Base-by-base conservation (phyloP, 92 coral and sea anemone genomes). In the Actinostola sp. region DNA sequence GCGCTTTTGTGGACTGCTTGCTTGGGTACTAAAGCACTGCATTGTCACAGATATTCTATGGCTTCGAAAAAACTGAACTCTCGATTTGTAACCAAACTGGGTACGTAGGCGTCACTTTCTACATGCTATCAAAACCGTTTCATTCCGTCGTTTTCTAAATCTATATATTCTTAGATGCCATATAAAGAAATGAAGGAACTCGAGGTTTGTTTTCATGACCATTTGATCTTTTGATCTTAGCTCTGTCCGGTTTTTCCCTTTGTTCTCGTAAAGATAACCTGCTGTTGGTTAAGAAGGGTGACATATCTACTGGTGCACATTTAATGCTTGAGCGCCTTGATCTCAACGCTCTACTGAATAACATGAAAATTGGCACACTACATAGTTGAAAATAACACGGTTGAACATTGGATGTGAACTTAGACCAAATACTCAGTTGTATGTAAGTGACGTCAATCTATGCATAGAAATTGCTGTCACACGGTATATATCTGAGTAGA, bases 191-290 rank as follows among this genome's bases (percentile, higher is more conserved):
- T 16, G 44, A 11, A 14, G 17, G 14, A 27, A 16, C 3, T 1
- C 21, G 38, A 10, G 21, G 31, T 39, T 39, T 64, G 52, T 42
- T 64, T 14, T 45, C 50, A 21, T 76, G 83, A 56, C 76, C 88
- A 63, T 67, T 83, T 69, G 88, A 68, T 68, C 73, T 68, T 66
- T 68, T 68, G 62, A 76, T 76, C 83, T 52, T 56, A n/a, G n/a
- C n/a, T n/a, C n/a, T 17, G 33, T 39, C 19, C 46, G 27, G 13
- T 31, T n/a, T 51, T 50, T 33, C 19, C 61, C 28, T 68, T 51
- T 68, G 74, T 51, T 50, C 63, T 29, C 50, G 17, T 35, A 20
- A 19, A 46, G 62, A 51, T 50, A 45, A 68, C 74, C 74, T 28
- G 74, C 9, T 35, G 35, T 34, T 68, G 53, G 43, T 53, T 6